These are phyloP conservation scores for Streblospio benedicti DNA, from an alignment of 1,140 invertebrate species.

Conservation along the genomic window DNA sequence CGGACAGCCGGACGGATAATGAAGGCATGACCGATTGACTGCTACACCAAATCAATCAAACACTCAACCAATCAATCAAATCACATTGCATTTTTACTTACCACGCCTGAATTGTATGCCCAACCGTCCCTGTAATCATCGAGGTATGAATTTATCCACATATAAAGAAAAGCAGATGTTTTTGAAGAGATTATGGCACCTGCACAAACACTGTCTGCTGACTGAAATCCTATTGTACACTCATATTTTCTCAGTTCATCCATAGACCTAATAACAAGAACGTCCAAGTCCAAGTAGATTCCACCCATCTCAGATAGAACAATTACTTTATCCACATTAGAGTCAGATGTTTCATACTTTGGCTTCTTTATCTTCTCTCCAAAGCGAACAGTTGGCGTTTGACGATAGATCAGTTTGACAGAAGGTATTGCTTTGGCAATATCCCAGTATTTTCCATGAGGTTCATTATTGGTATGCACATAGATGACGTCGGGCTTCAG, in stretches of 20 bases:
- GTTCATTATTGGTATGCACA: conserved; percentile 12
- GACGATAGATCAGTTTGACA: conserved; percentile 3
- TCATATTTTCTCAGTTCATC: conserved; percentile 41
- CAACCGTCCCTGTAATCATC: conserved; percentile 11
- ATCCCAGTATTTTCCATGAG: conserved; percentile 11
- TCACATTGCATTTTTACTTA: no score
- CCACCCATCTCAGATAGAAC: conserved; percentile 13
- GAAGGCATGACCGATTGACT: no score
- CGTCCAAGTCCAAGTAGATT: conserved; percentile 19
- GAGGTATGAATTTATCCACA: conserved; percentile 18
- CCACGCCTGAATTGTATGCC: conserved; percentile 15
- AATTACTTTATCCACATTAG: conserved; percentile 13
- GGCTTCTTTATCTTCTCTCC: conserved; percentile 5
- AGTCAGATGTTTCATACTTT: conserved; percentile 7
- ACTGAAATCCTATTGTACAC: conserved; percentile 32
- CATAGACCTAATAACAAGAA: conserved; percentile 24
- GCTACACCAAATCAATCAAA: no score
- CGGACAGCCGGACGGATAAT: no score
- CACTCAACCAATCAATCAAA: no score
- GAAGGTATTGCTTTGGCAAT: not conserved
- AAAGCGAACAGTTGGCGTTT: not conserved
- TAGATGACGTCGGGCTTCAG: conserved; percentile 3
- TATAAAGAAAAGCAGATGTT: conserved; percentile 10
- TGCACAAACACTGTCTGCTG: not conserved
- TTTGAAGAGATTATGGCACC: conserved; percentile 11